These are phyloP conservation scores for Nezara viridula DNA, from an alignment of 2,888 invertebrate species.

Conservation along the genomic window DNA sequence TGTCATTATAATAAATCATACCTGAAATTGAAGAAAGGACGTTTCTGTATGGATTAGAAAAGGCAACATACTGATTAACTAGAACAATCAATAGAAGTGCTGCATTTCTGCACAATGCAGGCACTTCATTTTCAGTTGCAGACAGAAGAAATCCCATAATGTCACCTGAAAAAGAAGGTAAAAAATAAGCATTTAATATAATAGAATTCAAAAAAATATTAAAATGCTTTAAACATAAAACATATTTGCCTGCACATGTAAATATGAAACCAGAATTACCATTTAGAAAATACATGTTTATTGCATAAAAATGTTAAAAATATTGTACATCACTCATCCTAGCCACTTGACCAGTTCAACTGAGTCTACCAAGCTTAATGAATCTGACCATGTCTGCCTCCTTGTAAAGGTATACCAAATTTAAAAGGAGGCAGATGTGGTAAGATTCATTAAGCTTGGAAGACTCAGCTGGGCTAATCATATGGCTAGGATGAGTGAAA, in stretches of 20 bases:
- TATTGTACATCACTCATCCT: too few species aligned
- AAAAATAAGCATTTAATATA: neutral
- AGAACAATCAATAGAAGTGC: conserved; percentile 88
- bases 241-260: neutral
- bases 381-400: too few species aligned
- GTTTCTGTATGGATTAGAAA: conserved; percentile 87
- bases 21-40: conserved; percentile 72
- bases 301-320: too few species aligned
- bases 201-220: neutral
- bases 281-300: too few species aligned
- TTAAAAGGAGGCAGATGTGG: too few species aligned
- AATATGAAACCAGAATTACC: too few species aligned
- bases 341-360: too few species aligned
- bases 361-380: too few species aligned
- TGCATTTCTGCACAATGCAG: conserved; percentile 90
- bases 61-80: conserved; percentile 86
- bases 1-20: conserved; percentile 30
- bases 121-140: conserved; percentile 69
- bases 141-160: conserved; percentile 87
- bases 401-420: too few species aligned
- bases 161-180: conserved; percentile 72
- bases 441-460: too few species aligned
- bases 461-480: too few species aligned
- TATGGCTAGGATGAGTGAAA: too few species aligned
- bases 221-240: neutral